Base-by-base conservation (phyloP, 2,113 vertebrate genomes). In the Entosphenus tridentatus region DNA sequence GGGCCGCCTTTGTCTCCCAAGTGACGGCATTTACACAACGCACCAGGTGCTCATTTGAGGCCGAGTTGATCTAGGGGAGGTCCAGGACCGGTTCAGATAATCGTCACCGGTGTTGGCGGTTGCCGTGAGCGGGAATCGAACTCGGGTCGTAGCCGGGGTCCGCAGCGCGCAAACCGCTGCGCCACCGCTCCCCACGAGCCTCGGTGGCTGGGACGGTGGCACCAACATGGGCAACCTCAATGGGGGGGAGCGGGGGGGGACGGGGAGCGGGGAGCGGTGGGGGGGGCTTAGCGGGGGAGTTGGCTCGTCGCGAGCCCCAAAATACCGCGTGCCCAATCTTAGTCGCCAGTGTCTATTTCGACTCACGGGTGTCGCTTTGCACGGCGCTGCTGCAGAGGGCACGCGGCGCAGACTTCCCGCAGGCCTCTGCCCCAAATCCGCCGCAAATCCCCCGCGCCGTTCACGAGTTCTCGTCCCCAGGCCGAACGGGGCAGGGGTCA, bases 41-140 rank as follows among this genome's bases (percentile, higher is more conserved):
- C 12, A 39, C n/a, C 57, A 59, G 69, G 54, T 70, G 11, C 57
- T 69, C 72, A 85, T 89, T 80, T 39, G 21, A 39, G 21, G 21
- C 21, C 21, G 21, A 39, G 3, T 39, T 39, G 39, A 39, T 1
- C 39, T 78, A 95, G 88, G 86, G 69, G 77, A 81, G 79, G 84
- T 89, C 76, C 84, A 85, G 80, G 93, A 95, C 80, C 93, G 86
- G 7, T 78, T 87, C 81, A 39, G 5, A 39, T 93, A 92, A 78
- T 93, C 90, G 73, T 93, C 90, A 0, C 85, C 85, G 2, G 93
- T 80, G 3, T 88, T 93, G 72, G 89, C 88, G 75, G 89, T 84
- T 70, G 90, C 89, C 76, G 91, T 89, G 72, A 95, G 89, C 90
- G 93, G 74, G 39, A 75, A 76, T 69, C 8, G 65, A 57, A 18